Conservation (phyloP, 2,888 invertebrate genomes). For the Drosophila niveifrons region DNA sequence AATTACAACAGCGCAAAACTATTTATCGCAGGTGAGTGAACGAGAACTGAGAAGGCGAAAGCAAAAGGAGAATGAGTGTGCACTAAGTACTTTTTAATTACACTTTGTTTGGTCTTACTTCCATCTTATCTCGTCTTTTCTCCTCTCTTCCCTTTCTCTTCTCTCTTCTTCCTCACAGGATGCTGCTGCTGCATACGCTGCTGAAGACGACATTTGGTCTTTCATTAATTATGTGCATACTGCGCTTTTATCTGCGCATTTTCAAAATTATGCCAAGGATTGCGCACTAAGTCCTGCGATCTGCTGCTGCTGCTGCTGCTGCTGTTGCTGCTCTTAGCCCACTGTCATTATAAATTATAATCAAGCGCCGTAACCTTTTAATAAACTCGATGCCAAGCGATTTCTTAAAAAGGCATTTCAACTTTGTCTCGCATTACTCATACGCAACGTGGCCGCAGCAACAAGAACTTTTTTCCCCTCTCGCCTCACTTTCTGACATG, state of each 20-base stretch:
- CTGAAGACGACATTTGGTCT: conserved; percentile 83
- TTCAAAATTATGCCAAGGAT: conserved; percentile 81
- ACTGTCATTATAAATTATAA: conserved; percentile 71
- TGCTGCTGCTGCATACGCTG: conserved; percentile 82
- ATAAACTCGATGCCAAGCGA: conserved; percentile 65
- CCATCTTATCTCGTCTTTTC: neutral
- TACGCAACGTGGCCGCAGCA: conserved; percentile 61
- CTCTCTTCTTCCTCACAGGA: conserved; percentile 56
- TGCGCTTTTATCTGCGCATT: conserved; percentile 81
- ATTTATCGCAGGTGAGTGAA: conserved; percentile 83
- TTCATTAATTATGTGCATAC: conserved; percentile 83
- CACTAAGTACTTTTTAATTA: conserved; percentile 82
- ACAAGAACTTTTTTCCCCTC: conserved; percentile 43
- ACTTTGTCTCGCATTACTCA: conserved; percentile 73
- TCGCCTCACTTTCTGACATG: conserved; percentile 44
- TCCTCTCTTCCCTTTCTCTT: neutral
- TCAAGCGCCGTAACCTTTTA: conserved; percentile 57
- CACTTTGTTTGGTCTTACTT: conserved; percentile 67
- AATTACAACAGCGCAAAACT: conserved; percentile 82
- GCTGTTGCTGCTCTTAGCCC: conserved; percentile 8
- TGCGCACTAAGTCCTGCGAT: conserved; percentile 51
- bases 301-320: no score
- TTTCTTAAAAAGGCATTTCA: conserved; percentile 45
- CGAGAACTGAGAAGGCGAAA: neutral
- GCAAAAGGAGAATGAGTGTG: conserved; percentile 24